Evolutionary conservation across 2,888 invertebrate genomes (phyloP).

Genomic region (Orthonychiurus folsomi): DNA sequence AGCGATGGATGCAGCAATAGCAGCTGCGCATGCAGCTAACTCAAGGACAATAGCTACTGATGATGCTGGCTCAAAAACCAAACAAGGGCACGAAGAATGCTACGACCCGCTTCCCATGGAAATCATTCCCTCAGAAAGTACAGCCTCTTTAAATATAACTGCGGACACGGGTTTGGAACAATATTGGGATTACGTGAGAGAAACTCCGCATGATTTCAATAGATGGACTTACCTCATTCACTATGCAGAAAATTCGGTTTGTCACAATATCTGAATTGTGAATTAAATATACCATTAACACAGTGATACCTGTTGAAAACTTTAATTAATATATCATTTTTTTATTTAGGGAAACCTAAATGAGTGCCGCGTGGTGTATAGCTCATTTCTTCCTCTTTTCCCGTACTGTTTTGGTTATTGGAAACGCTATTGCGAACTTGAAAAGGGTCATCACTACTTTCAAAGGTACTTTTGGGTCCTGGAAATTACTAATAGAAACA

Average conservation of each 20-base stretch:
- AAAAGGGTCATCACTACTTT: slow-evolving; percentile 32
- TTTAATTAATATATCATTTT: slow-evolving; percentile 3
- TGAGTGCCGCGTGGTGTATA: slow-evolving; percentile 40
- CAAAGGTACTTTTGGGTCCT: slow-evolving; percentile 31
- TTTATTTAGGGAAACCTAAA: slow-evolving; percentile 38
- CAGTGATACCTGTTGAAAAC: too few species aligned
- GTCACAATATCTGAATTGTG: not conserved
- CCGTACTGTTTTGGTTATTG: slow-evolving; percentile 43
- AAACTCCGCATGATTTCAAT: slow-evolving; percentile 42
- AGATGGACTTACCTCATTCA: slow-evolving; percentile 42
- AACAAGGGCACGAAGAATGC: slow-evolving; percentile 24
- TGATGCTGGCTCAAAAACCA: slow-evolving; percentile 20
- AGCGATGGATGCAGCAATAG: slow-evolving; percentile 25
- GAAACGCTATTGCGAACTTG: slow-evolving; percentile 41
- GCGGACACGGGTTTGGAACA: slow-evolving; percentile 36
- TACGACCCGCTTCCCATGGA: slow-evolving; percentile 40
- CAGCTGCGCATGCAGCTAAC: slow-evolving; percentile 17
- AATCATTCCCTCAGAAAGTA: slow-evolving; percentile 28
- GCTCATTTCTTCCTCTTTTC: slow-evolving; percentile 42
- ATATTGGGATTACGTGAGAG: slow-evolving; percentile 41
- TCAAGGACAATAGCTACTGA: not conserved
- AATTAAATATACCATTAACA: too few species aligned
- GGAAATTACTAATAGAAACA: too few species aligned
- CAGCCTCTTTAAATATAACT: slow-evolving; percentile 24
- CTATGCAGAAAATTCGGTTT: slow-evolving; percentile 41